Evolutionary conservation across 1,140 invertebrate genomes (phyloP).

Genomic region (Cephus cinctus): DNA sequence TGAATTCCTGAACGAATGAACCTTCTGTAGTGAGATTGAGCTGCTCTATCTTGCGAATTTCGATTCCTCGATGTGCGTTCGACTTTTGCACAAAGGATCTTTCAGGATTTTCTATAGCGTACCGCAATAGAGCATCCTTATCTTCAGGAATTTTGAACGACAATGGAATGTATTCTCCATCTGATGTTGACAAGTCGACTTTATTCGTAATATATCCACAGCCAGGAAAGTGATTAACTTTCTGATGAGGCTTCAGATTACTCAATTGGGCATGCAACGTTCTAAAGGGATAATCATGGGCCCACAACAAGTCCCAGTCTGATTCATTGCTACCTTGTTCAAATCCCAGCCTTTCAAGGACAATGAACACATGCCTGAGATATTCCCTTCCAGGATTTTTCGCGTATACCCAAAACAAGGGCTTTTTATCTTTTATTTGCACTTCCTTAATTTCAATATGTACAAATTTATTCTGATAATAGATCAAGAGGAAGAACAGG

Average conservation of each 20-base stretch:
- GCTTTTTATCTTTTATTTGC: slow-evolving; percentile 28
- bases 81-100: slow-evolving; percentile 89
- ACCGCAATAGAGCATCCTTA: slow-evolving; percentile 70
- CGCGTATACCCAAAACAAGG: slow-evolving; percentile 57
- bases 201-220: slow-evolving; percentile 95
- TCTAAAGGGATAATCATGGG: slow-evolving; percentile 89
- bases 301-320: slow-evolving; percentile 89
- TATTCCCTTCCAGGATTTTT: slow-evolving; percentile 63
- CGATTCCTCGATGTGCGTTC: slow-evolving; percentile 88
- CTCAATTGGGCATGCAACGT: slow-evolving; percentile 61
- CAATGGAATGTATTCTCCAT: slow-evolving; percentile 74
- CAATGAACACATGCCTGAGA: slow-evolving; percentile 75
- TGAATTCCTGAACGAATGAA: slow-evolving; percentile 90
- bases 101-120: slow-evolving; percentile 66
- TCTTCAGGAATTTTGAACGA: slow-evolving; percentile 87
- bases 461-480: slow-evolving; percentile 23
- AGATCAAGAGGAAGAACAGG: slow-evolving; percentile 25
- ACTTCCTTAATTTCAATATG: slow-evolving; percentile 15
- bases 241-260: slow-evolving; percentile 71
- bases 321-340: slow-evolving; percentile 59
- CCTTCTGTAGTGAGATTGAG: slow-evolving; percentile 72
- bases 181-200: slow-evolving; percentile 81
- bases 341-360: slow-evolving; percentile 74
- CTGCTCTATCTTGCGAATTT: slow-evolving; percentile 69
- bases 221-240: slow-evolving; percentile 93